Percentiles rank a stretch among this genome's conserved stretches.
These are phyloP conservation scores for Hippopotamus amphibius DNA, from an alignment of 2,113 vertebrate genomes.

Conservation along the genomic window DNA sequence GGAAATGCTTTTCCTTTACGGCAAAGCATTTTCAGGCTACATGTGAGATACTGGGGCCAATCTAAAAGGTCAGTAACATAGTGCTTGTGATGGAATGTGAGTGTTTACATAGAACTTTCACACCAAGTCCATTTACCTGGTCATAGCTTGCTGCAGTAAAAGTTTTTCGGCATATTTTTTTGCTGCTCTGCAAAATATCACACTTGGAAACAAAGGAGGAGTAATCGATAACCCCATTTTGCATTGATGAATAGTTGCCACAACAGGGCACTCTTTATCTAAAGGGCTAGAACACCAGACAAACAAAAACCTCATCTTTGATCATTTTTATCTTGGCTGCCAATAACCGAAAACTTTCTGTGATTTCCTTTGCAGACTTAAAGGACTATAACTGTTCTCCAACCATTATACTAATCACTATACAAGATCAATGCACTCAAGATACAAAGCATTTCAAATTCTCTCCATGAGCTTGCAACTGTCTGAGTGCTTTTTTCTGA, in stretches of 20 bases:
- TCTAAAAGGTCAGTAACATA: neutral
- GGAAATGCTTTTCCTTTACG: neutral
- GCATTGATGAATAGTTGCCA: neutral
- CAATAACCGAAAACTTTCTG: neutral
- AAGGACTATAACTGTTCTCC: neutral
- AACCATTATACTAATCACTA: neutral
- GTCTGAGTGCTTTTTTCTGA: neutral
- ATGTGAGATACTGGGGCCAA: neutral
- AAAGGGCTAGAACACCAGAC: constrained; percentile 73
- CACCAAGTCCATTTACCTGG: neutral
- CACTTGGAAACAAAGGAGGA: neutral
- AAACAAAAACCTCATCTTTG: constrained; percentile 36
- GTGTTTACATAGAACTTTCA: neutral
- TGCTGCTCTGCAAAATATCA: neutral
- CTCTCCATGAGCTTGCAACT: neutral
- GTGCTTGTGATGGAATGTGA: neutral
- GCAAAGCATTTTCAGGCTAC: neutral
- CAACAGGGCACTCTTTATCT: neutral
- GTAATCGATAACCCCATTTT: neutral
- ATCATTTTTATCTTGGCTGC: neutral
- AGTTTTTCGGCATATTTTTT: neutral
- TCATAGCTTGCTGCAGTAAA: neutral
- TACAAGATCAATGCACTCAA: neutral
- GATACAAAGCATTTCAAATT: neutral
- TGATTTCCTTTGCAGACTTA: neutral